Conservation (phyloP, 2,113 vertebrate genomes). For the Parotia lawesii region DNA sequence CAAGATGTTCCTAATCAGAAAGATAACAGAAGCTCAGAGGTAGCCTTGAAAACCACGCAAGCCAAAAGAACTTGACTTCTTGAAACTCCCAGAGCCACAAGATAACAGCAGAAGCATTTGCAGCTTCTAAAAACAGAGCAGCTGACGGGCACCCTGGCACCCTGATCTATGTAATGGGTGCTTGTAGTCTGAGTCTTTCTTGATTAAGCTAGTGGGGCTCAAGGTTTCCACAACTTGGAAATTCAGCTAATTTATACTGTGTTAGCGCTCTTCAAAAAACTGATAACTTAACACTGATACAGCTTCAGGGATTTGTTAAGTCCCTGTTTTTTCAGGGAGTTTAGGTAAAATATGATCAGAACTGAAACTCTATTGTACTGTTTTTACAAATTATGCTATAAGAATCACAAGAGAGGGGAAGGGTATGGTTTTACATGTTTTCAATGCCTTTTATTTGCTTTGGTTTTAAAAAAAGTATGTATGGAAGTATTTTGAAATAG, state of each 20-base stretch:
- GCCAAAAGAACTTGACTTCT: background rate
- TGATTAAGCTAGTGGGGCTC: background rate
- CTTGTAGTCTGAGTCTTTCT: background rate
- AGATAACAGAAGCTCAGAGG: constrained; percentile 81
- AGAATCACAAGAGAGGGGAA: background rate
- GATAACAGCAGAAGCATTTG: background rate
- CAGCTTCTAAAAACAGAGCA: background rate
- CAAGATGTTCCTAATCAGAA: constrained; percentile 87
- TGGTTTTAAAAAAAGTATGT: background rate
- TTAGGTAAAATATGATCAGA: background rate
- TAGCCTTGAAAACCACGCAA: background rate
- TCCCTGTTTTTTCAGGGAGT: background rate
- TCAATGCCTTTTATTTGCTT: background rate
- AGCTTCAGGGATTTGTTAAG: background rate
- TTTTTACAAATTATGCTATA: background rate
- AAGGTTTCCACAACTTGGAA: background rate
- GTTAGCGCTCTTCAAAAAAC: background rate
- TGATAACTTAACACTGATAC: background rate
- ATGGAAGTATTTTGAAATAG: background rate
- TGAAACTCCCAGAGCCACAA: background rate
- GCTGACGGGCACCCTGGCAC: background rate
- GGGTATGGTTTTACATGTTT: background rate
- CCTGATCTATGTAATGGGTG: fast-evolving
- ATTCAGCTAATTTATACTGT: background rate
- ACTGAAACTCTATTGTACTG: background rate